Evolutionary conservation across 2,113 vertebrate genomes (phyloP), one percentile per base, ranked within the genome.

Genomic region (Suncus etruscus): DNA sequence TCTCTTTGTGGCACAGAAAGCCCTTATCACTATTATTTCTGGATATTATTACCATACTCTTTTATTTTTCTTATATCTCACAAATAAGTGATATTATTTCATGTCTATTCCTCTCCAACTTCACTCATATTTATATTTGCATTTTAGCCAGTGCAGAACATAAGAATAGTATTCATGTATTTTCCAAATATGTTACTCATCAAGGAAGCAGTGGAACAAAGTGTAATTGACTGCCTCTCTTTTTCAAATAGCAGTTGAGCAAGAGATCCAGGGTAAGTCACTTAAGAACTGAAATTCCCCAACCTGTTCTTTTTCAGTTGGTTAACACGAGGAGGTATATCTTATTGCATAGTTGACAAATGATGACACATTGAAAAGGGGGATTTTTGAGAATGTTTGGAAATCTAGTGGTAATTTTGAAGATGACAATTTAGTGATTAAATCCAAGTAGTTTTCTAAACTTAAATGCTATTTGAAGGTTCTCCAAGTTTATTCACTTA

Each of bases 361-460:
- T 24, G 4, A 27, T 32, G 47, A 14, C 54, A 86, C 74, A 51
- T 66, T 74, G 50, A 83, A 54, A 72, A 88, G 54, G 45, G 47
- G 69, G 7, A 0, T 25, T 80, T 82, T 76, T 74, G 45, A 84
- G 75, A 87, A 78, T 32, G 32, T 58, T 63, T 79, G 78, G 63
- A 14, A 76, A 68, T 25, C 54, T 73, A 54, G 4, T 31, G n/a
- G 12, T 78, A 69, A 85, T 79, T 82, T 87, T 85, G 39, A 93
- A 83, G 72, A 92, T 75, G 25, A 27, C 78, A 66, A 24, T 70
- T 15, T 80, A 83, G 32, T 31, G 70, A 39, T 11, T 87, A 39
- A 85, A 78, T 79, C 45, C 65, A 86, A 50, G n/a, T 73, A 80
- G 63, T 87, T 94, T 87, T 92, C 72, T 86, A 75, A 95, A 45